These are phyloP conservation scores for Ailurus styani DNA, from an alignment of 2,113 vertebrate species.

Conservation along the genomic window DNA sequence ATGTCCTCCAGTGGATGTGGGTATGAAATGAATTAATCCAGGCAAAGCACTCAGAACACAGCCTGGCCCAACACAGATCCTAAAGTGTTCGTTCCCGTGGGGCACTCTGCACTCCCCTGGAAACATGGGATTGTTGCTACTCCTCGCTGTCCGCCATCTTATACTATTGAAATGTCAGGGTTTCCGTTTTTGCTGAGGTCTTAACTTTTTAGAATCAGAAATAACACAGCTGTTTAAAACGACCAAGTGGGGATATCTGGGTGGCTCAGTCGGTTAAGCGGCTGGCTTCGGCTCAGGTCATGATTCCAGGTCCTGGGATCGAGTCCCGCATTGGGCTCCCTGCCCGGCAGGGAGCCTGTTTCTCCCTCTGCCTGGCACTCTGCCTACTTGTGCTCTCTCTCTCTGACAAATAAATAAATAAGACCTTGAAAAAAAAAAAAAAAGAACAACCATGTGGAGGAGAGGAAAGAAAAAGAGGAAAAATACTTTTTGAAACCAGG, in stretches of 20 bases:
- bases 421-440: too few species aligned
- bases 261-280: not conserved
- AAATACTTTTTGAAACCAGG: not conserved
- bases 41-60: not conserved
- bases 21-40: not conserved
- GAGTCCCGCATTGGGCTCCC: not conserved
- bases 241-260: not conserved
- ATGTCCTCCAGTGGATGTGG: not conserved
- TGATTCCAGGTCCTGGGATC: not conserved
- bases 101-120: not conserved
- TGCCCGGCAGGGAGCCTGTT: not conserved
- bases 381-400: too few species aligned
- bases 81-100: too few species aligned
- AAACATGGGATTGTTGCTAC: not conserved
- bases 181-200: not conserved
- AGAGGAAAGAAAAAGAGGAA: not conserved
- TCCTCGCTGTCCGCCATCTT: not conserved
- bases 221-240: conserved; percentile 34
- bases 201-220: conserved; percentile 18
- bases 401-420: too few species aligned
- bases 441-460: not conserved
- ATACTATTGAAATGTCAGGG: not conserved
- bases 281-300: not conserved
- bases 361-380: not conserved
- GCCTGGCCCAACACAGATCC: not conserved